Evolutionary conservation across 2,113 vertebrate species (phyloP).

Genomic region (Cryptomyrus ogoouensis): DNA sequence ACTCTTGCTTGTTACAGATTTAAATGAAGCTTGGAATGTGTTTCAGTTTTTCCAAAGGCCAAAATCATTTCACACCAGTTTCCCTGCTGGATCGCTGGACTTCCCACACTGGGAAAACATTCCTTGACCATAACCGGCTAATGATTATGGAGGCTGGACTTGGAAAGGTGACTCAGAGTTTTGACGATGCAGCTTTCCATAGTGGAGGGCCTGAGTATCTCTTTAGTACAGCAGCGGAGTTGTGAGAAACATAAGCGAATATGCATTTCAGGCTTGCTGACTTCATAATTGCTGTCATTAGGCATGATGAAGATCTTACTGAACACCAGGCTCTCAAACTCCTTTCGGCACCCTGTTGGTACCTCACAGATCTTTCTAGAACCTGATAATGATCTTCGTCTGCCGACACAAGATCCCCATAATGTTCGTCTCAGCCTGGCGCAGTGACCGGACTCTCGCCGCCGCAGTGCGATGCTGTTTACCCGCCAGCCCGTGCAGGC

Average conservation of each 20-base stretch:
- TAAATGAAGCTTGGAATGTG: not conserved
- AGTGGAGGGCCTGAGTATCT: not conserved
- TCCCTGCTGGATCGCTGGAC: not conserved
- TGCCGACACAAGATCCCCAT: not conserved
- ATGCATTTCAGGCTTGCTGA: not conserved
- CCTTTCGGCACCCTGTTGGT: not conserved
- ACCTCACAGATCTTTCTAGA: not conserved
- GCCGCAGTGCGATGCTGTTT: not conserved
- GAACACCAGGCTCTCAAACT: not conserved
- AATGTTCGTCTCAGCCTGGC: not conserved
- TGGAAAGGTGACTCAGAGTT: not conserved
- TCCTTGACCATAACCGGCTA: not conserved
- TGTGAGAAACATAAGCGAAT: not conserved
- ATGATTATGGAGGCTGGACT: not conserved
- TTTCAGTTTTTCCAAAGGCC: not conserved
- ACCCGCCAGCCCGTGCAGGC: not conserved
- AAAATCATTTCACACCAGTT: not conserved
- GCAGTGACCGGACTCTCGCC: not conserved
- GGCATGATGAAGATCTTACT: not conserved
- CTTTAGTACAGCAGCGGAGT: not conserved
- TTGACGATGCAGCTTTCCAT: not conserved
- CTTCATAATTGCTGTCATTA: not conserved
- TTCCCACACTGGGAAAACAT: not conserved
- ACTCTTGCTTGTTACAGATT: not conserved
- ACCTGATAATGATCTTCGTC: not conserved